A percentile compares a stretch with the other conserved stretches of the same genome.
Conservation (phyloP, 2,113 vertebrate genomes). For the Cyphomyrus discorhynchus region DNA sequence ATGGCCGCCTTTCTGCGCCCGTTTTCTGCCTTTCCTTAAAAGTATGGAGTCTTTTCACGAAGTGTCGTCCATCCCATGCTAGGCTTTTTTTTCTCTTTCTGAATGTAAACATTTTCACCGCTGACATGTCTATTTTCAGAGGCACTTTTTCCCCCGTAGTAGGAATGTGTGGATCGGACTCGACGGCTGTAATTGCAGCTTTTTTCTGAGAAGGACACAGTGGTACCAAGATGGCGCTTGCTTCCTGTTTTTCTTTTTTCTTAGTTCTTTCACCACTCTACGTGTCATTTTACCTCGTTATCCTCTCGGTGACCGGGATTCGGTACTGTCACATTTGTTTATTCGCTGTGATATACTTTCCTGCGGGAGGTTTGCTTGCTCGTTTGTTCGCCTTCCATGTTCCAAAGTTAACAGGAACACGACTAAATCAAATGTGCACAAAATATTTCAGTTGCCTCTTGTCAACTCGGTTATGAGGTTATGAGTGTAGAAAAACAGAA, state of each 20-base stretch:
- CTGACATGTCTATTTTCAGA: slow-evolving; percentile 45
- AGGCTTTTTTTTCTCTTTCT: background rate
- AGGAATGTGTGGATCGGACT: slow-evolving; percentile 34
- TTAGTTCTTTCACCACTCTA: slow-evolving; percentile 23
- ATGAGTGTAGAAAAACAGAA: background rate
- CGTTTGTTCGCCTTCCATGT: background rate
- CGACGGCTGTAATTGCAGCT: slow-evolving; percentile 43
- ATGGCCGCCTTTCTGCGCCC: background rate
- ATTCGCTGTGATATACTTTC: slow-evolving; percentile 5
- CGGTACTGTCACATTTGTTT: slow-evolving; percentile 27
- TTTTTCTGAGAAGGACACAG: slow-evolving; percentile 30
- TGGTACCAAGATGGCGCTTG: slow-evolving; percentile 22
- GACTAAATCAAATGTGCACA: background rate
- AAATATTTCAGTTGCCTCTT: background rate
- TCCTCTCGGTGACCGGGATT: slow-evolving; percentile 24
- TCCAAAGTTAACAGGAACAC: background rate
- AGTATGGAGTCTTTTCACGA: background rate
- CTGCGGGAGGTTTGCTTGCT: background rate
- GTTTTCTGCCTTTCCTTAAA: background rate
- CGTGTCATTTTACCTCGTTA: slow-evolving; percentile 32
- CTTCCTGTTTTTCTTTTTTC: slow-evolving; percentile 19
- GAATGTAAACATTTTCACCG: slow-evolving; percentile 16
- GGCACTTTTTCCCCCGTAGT: slow-evolving; percentile 34
- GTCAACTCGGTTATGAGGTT: background rate
- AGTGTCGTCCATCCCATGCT: background rate